Percentiles rank a stretch among this genome's conserved stretches.
These are phyloP conservation scores for Mus caroli DNA, from an alignment of 2,797 vertebrate species.

Conservation along the genomic window DNA sequence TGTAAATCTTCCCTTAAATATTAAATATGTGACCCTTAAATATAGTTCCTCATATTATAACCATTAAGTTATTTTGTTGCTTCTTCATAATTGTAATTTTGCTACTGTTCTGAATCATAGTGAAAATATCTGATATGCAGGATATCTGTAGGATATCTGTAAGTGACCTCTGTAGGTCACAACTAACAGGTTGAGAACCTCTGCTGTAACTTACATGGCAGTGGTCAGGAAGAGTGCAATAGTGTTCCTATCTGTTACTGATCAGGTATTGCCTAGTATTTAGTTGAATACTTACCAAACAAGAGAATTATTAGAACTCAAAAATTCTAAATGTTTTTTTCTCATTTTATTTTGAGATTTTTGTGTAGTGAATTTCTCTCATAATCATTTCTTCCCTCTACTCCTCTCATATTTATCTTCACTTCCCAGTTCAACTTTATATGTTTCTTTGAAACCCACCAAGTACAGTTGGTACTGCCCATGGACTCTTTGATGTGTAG, in stretches of 20 bases:
- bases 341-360: neutral
- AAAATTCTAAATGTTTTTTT: neutral
- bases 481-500: neutral
- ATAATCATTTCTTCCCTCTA: neutral
- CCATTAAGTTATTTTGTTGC: neutral
- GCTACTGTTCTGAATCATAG: neutral
- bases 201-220: neutral
- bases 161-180: too few relatives aligned
- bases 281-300: slow-evolving; percentile 30
- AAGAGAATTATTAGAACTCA: neutral
- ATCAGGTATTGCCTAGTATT: neutral
- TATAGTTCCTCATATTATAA: neutral
- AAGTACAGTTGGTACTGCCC: neutral
- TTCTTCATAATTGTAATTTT: neutral
- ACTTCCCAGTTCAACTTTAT: neutral
- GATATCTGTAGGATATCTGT: too few relatives aligned
- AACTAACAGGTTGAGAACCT: neutral
- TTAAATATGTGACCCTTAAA: neutral
- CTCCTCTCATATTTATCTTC: neutral
- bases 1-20: neutral
- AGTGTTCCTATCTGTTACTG: slow-evolving; percentile 29
- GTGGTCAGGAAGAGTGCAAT: neutral
- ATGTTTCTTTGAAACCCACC: neutral
- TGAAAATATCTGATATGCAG: neutral
- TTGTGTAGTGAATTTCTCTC: neutral